A percentile compares a stretch with the other conserved stretches of the same genome.
phyloP scores from a whole-genome alignment of 2,113 vertebrate genomes.

The Propithecus coquereli region DNA sequence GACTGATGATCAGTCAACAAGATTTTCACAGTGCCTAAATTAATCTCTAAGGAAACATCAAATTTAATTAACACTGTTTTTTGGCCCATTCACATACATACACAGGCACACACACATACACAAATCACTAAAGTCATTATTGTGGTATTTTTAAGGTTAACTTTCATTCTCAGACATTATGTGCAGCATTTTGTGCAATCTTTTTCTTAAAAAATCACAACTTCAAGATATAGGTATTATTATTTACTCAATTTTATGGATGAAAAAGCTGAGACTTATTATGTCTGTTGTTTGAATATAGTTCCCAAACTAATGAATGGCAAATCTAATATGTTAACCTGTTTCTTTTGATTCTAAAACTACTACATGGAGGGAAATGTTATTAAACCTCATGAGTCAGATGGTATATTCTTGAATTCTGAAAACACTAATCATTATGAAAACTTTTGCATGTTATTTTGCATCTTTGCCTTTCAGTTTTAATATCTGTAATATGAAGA shows the following conservation, averaged over 20 bases:
- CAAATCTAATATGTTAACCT: neutral
- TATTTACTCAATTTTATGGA: neutral
- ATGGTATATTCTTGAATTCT: neutral
- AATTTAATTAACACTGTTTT: neutral
- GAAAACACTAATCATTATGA: neutral
- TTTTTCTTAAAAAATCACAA: neutral
- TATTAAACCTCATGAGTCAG: neutral
- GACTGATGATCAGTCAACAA: neutral
- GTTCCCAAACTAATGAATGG: neutral
- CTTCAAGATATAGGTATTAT: neutral
- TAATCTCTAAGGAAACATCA: neutral
- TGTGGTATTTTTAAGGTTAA: neutral
- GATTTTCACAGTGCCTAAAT: neutral
- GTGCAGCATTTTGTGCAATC: neutral
- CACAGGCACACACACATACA: neutral
- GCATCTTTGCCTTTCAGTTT: neutral
- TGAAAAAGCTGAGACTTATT: neutral
- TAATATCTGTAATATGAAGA: neutral
- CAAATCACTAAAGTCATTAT: neutral
- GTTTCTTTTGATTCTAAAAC: neutral
- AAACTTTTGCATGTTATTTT: neutral
- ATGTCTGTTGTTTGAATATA: neutral
- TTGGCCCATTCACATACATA: neutral
- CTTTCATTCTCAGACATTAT: neutral
- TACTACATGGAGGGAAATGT: neutral